phyloP scores from a whole-genome alignment of 2,797 vertebrate species.

The Pipistrellus pygmaeus region DNA sequence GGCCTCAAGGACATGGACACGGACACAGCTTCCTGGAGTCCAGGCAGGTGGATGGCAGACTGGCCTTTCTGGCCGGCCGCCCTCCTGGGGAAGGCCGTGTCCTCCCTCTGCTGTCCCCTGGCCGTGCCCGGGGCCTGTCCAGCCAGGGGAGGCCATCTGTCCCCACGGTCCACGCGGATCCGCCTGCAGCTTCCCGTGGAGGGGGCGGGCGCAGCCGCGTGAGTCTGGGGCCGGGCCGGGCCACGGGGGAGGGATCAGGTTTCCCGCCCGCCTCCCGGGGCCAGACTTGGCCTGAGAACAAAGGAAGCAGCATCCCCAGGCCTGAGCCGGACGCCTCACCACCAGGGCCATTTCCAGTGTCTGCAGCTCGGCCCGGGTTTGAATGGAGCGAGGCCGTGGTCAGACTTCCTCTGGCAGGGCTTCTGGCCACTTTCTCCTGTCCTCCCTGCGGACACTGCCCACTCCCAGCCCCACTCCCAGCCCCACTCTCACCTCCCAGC shows the following conservation, averaged over 20 bases:
- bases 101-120: not conserved
- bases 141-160: not conserved
- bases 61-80: too few relatives aligned
- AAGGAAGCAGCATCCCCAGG: conserved; percentile 45
- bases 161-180: accelerated
- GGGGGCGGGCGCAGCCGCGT: accelerated
- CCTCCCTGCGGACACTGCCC: not conserved
- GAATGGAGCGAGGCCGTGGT: not conserved
- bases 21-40: not conserved
- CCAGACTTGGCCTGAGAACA: conserved; percentile 65
- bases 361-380: conserved; percentile 13
- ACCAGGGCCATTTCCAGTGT: conserved; percentile 5
- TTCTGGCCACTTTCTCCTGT: not conserved
- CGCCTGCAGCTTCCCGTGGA: not conserved
- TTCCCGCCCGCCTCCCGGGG: not conserved
- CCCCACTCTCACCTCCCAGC: too few relatives aligned
- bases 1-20: not conserved
- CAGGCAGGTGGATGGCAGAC: not conserved
- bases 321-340: not conserved
- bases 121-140: accelerated
- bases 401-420: not conserved
- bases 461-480: not conserved
- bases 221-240: not conserved
- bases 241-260: not conserved
- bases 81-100: not conserved